phyloP scores from a whole-genome alignment of 2,113 vertebrate species.

The Aspiorhynchus laticeps region DNA sequence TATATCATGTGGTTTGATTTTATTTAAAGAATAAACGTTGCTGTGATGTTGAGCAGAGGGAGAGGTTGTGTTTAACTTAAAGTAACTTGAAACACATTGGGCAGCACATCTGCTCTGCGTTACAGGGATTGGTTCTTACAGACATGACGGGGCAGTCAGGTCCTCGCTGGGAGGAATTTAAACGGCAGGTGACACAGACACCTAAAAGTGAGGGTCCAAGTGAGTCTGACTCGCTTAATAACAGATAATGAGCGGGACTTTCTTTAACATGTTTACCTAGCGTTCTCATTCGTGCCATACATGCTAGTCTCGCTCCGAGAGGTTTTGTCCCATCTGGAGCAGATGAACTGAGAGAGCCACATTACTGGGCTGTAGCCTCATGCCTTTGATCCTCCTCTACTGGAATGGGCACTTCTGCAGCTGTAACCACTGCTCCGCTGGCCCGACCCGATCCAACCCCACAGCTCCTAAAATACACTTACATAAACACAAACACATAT shows the following conservation, averaged over 20 bases:
- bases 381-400: slow-evolving; percentile 65
- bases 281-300: neutral
- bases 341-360: slow-evolving; percentile 91
- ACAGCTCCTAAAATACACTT: slow-evolving; percentile 47
- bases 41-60: slow-evolving; percentile 79
- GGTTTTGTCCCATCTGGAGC: slow-evolving; percentile 87
- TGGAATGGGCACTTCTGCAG: slow-evolving; percentile 57
- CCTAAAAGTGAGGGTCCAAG: neutral
- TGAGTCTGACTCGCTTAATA: neutral
- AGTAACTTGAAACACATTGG: slow-evolving; percentile 24
- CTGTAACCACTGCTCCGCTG: slow-evolving; percentile 57
- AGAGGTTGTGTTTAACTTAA: slow-evolving; percentile 75
- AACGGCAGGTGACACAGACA: slow-evolving; percentile 47
- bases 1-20: slow-evolving; percentile 5
- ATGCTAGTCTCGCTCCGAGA: slow-evolving; percentile 57
- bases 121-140: slow-evolving; percentile 38
- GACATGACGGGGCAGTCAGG: slow-evolving; percentile 33
- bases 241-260: slow-evolving; percentile 35
- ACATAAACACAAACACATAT: slow-evolving; percentile 24
- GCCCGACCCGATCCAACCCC: slow-evolving; percentile 39
- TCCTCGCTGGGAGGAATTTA: neutral
- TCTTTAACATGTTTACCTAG: slow-evolving; percentile 19
- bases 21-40: neutral
- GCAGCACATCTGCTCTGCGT: slow-evolving; percentile 40
- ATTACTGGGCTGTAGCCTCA: slow-evolving; percentile 86